Percentiles rank a stretch among this genome's conserved stretches.
Conservation (phyloP, 2,888 invertebrate genomes). For the Limnephilus auricula region DNA sequence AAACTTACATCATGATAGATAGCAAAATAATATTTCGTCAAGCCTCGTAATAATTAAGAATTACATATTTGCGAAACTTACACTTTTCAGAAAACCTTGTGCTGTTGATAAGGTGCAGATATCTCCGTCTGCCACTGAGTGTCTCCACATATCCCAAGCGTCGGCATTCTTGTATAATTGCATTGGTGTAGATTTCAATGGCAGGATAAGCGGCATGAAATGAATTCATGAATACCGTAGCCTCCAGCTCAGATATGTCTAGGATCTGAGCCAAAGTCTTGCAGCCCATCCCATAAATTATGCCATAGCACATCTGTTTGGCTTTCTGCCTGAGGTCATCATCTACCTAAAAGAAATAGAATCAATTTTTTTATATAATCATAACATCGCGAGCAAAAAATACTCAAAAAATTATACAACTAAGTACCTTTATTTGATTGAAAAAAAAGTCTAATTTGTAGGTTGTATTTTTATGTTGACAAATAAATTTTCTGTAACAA, state of each 20-base stretch:
- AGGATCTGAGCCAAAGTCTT: conserved; percentile 88
- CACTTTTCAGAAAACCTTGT: conserved; percentile 78
- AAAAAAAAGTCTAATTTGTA: too few relatives aligned
- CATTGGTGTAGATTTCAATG: conserved; percentile 79
- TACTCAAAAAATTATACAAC: too few relatives aligned
- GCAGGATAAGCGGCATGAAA: conserved; percentile 88
- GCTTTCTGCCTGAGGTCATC: conserved; percentile 89
- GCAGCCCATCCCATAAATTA: conserved; percentile 97
- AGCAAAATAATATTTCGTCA: background rate
- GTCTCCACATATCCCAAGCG: conserved; percentile 90
- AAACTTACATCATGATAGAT: background rate
- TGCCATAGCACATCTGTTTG: conserved; percentile 96
- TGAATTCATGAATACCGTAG: conserved; percentile 86
- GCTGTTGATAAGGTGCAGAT: conserved; percentile 86
- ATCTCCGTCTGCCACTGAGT: conserved; percentile 86
- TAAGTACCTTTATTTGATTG: too few relatives aligned
- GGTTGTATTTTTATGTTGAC: too few relatives aligned
- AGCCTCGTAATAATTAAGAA: background rate
- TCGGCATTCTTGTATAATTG: conserved; percentile 81
- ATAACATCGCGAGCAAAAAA: too few relatives aligned
- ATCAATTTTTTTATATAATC: too few relatives aligned
- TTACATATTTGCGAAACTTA: conserved; percentile 70
- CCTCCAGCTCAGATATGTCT: conserved; percentile 87
- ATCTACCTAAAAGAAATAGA: conserved; percentile 78
- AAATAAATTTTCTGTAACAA: too few relatives aligned